A percentile compares a stretch with the other conserved stretches of the same genome.
Evolutionary conservation across 2,113 vertebrate species (phyloP).

Genomic region (Ictalurus punctatus): DNA sequence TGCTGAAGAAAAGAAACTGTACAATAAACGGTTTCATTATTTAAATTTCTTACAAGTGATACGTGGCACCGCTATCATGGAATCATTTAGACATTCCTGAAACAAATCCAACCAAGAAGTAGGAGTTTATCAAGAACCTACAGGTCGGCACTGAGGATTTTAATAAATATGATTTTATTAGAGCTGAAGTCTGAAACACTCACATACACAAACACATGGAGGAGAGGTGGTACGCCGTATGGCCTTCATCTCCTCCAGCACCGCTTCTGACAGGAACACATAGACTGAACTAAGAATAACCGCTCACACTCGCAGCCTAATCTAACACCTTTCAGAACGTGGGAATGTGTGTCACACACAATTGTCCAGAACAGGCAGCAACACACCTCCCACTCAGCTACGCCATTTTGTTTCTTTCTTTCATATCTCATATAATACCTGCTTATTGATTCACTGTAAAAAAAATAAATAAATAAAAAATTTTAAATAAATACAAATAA

Average conservation of each 20-base stretch:
- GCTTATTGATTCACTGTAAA: neutral
- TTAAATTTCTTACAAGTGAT: too few relatives aligned
- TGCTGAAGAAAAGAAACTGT: neutral
- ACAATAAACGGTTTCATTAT: neutral
- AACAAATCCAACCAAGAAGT: neutral
- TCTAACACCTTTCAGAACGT: constrained; percentile 60
- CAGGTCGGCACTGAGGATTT: neutral
- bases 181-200: constrained; percentile 25
- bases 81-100: neutral
- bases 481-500: too few relatives aligned
- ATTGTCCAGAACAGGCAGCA: constrained; percentile 40
- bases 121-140: neutral
- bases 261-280: constrained; percentile 53
- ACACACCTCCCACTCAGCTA: constrained; percentile 13
- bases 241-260: constrained; percentile 39
- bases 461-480: neutral
- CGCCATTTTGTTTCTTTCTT: neutral
- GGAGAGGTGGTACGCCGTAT: constrained; percentile 50
- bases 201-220: neutral
- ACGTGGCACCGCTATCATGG: neutral
- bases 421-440: neutral
- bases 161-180: neutral
- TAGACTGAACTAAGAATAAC: constrained; percentile 62
- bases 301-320: constrained; percentile 68
- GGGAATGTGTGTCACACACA: constrained; percentile 43